A percentile compares a stretch with the other conserved stretches of the same genome.
Conservation (phyloP, 2,113 vertebrate species). For the Eublepharis macularius region DNA sequence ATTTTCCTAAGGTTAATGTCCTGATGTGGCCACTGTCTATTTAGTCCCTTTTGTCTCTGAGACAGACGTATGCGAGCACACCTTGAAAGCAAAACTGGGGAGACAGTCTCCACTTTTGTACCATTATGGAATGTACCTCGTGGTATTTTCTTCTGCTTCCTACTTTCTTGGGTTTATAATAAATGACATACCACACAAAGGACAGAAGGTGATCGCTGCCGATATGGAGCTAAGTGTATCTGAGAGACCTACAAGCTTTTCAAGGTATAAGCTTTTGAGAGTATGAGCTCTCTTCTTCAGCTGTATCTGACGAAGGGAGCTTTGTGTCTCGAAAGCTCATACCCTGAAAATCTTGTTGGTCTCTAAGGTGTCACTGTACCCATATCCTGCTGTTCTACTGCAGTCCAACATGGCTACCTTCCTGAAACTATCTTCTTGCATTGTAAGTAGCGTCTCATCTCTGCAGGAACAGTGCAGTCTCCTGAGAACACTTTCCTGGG, state of each 20-base stretch:
- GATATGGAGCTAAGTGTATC: not conserved
- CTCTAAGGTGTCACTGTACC: too few species aligned
- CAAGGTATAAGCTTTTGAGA: too few species aligned
- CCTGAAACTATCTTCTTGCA: too few species aligned
- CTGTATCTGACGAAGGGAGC: too few species aligned
- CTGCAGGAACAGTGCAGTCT: not conserved
- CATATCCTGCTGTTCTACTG: too few species aligned
- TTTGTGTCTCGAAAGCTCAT: too few species aligned
- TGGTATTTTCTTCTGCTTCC: not conserved
- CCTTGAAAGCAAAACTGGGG: conserved; percentile 23
- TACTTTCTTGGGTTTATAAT: not conserved
- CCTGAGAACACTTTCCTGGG: too few species aligned
- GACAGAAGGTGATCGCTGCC: not conserved
- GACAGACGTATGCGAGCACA: not conserved
- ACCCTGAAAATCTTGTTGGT: too few species aligned
- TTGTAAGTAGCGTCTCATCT: not conserved
- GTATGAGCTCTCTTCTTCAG: too few species aligned
- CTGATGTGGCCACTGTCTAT: conserved; percentile 37
- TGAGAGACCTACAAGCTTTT: too few species aligned
- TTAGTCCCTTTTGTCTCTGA: conserved; percentile 26
- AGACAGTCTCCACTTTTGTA: conserved; percentile 38
- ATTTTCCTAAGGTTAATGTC: conserved; percentile 43
- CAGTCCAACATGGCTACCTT: too few species aligned
- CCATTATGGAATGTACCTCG: conserved; percentile 10
- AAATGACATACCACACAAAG: not conserved